Base-by-base conservation (phyloP, 2,797 vertebrate genomes). In the Liparis tanakae region DNA sequence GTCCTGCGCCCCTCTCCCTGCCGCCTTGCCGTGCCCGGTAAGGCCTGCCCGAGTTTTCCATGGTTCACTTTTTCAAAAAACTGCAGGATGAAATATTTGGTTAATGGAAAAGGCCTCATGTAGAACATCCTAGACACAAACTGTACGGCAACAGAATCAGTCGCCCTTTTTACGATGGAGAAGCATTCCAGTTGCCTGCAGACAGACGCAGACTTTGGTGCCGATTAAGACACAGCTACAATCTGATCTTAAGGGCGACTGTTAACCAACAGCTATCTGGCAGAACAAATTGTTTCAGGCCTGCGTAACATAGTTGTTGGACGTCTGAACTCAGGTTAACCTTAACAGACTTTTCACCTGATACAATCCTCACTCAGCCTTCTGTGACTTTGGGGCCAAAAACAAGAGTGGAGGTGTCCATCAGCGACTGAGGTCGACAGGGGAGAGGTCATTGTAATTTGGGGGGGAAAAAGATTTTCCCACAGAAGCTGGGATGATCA, bases 11-110 rank as follows among this genome's bases (percentile, higher is more conserved):
- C 51, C 87, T 90, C 17, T 95, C 94, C 87, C 93, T 92, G 81
- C 81, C 84, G 0, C 85, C 74, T 76, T 93, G 93, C 86, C 93
- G 96, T 48, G 85, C 77, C 88, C 93, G 89, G 81, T 85, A 93
- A 79, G 92, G 70, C 86, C 95, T 96, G 83, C 92, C 85, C 12
- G 91, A 86, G 86, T 97, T 96, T 86, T 95, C 96, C 96, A 98
- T 97, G 80, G 84, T 79, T 90, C 57, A 88, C 85, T 58, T 90
- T 76, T 72, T 83, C 58, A 74, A 91, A 90, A 41, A 94, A 95
- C 89, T 92, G 74, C 10, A 68, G 9, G 46, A 67, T 15, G n/a
- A 82, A 62, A 78, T 25, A n/a, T 68, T 43, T 18, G 51, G 18
- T 56, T 71, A 50, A 61, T 51, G 13, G 43, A 30, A 15, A 63